phyloP scores from a whole-genome alignment of 2,797 vertebrate genomes.

The Trematomus bernacchii region DNA sequence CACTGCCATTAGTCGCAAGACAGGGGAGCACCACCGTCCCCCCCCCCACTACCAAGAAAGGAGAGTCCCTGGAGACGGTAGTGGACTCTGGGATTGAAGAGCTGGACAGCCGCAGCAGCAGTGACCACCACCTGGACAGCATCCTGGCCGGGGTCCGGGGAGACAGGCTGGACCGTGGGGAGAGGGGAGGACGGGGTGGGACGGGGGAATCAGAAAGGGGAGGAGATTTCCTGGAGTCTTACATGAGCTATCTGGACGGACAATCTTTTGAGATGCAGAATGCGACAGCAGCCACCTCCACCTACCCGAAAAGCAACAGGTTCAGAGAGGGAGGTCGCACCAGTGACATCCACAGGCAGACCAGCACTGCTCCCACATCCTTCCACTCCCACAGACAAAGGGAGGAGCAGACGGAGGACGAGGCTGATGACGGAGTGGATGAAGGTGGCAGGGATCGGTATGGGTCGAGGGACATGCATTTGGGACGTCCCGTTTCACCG shows the following conservation, averaged over 20 bases:
- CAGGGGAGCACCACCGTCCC: slow-evolving; percentile 85
- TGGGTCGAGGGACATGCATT: slow-evolving; percentile 74
- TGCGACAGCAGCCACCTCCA: slow-evolving; percentile 82
- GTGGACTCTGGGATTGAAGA: slow-evolving; percentile 95
- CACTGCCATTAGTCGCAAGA: slow-evolving; percentile 69
- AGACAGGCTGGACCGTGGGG: slow-evolving; percentile 76
- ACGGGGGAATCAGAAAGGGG: slow-evolving; percentile 75
- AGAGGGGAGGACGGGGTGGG: slow-evolving; percentile 76
- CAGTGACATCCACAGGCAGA: slow-evolving; percentile 80
- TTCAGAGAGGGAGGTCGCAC: slow-evolving; percentile 82
- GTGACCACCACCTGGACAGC: slow-evolving; percentile 93
- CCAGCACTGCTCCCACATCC: slow-evolving; percentile 82
- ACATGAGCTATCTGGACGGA: slow-evolving; percentile 94
- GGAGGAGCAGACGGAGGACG: slow-evolving; percentile 81
- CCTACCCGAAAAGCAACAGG: slow-evolving; percentile 84
- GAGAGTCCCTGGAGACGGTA: slow-evolving; percentile 89
- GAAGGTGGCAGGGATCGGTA: slow-evolving; percentile 79
- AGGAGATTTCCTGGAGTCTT: slow-evolving; percentile 91
- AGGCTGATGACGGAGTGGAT: slow-evolving; percentile 74
- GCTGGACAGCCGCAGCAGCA: slow-evolving; percentile 94
- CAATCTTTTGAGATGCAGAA: slow-evolving; percentile 92
- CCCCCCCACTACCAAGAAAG: slow-evolving; percentile 85
- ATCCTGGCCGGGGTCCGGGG: slow-evolving; percentile 86
- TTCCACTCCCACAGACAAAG: slow-evolving; percentile 82
- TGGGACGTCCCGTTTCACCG: slow-evolving; percentile 82